Base-by-base conservation (phyloP, 2,888 invertebrate species). In the Seira ritae region DNA sequence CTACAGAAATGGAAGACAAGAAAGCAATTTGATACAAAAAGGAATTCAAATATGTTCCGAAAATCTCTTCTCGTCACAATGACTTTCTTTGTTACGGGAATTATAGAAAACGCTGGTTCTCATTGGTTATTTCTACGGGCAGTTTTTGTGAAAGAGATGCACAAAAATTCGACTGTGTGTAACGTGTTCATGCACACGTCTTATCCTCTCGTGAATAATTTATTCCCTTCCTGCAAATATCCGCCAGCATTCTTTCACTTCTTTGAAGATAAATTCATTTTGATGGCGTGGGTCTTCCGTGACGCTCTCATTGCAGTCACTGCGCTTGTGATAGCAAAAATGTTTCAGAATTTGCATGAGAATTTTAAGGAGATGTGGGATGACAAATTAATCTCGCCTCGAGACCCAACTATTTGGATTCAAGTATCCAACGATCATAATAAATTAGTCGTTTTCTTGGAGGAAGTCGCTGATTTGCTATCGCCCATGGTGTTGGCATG, bases 401-500 rank as follows among this genome's bases (percentile, higher is more conserved):
- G n/a, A 86, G 86, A 80, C 37, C 31, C 62, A 20, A 3, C 62
- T 70, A 15, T n/a, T n/a, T 86, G 86, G 86, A 70, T 20, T 12
- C 73, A 77, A 19, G 22, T 85, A n/a, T 46, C 69, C 0, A 8
- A 80, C 0, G 86, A 86, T 62, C 82, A 86, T 60, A 72, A 60
- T 1, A 62, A 19, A 12, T 71, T 86, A 10, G 83, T 78, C 20
- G 72, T 78, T 0, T 17, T 86, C n/a, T 37, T 80, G 0, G 19
- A 55, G 20, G 77, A 68, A 3, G 50, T 80, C 17, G 84, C 85
- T 17, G 65, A 70, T 0, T 69, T 87, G 1, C 46, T 87, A 10
- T 85, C 85, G 2, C 87, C 87, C 0, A 8, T 87, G 0, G 69
- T 87, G 15, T 85, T 87, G 24, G 68, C 24, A 0, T 81, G 84